Conservation (phyloP, 1,140 invertebrate genomes). For the Drosophila arawakana region DNA sequence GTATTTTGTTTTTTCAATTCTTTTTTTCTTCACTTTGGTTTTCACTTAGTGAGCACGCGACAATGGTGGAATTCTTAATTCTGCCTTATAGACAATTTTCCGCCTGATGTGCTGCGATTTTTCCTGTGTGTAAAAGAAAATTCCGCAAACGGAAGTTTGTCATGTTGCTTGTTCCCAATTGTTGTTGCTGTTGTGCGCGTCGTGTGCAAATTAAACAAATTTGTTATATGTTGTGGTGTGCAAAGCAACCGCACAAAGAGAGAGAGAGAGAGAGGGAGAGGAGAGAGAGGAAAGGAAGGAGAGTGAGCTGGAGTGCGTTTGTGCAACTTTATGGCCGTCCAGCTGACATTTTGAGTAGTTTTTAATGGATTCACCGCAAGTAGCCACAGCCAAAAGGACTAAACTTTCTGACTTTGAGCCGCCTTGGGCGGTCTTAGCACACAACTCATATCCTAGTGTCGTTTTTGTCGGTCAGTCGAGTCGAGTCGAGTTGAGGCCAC, state of each 20-base stretch:
- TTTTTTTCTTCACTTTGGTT: slow-evolving; percentile 9
- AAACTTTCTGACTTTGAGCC: slow-evolving; percentile 60
- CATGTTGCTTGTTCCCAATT: not conserved
- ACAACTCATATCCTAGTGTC: slow-evolving; percentile 38
- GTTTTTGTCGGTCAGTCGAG: slow-evolving; percentile 10
- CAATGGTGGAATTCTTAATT: slow-evolving; percentile 50
- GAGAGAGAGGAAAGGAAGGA: not conserved
- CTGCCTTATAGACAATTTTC: slow-evolving; percentile 47
- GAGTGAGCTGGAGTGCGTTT: not conserved
- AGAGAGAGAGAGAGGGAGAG: not conserved
- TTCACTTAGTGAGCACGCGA: slow-evolving; percentile 22
- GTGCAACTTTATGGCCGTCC: slow-evolving; percentile 50
- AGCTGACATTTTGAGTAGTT: slow-evolving; percentile 79
- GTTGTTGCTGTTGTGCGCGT: not conserved
- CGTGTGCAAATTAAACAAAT: slow-evolving; percentile 62
- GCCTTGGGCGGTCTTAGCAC: slow-evolving; percentile 48
- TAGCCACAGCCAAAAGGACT: slow-evolving; percentile 38
- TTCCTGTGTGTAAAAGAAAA: slow-evolving; percentile 2
- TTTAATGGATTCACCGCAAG: slow-evolving; percentile 68
- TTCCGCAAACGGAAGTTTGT: slow-evolving; percentile 10
- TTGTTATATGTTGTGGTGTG: slow-evolving; percentile 54
- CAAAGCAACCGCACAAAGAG: slow-evolving; percentile 4
- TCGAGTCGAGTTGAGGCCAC: not conserved
- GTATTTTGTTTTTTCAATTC: slow-evolving; percentile 32
- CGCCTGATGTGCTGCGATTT: slow-evolving; percentile 38